A percentile compares a stretch with the other conserved stretches of the same genome.
phyloP scores from a whole-genome alignment of 2,888 invertebrate species.

The Synergus umbraculus region DNA sequence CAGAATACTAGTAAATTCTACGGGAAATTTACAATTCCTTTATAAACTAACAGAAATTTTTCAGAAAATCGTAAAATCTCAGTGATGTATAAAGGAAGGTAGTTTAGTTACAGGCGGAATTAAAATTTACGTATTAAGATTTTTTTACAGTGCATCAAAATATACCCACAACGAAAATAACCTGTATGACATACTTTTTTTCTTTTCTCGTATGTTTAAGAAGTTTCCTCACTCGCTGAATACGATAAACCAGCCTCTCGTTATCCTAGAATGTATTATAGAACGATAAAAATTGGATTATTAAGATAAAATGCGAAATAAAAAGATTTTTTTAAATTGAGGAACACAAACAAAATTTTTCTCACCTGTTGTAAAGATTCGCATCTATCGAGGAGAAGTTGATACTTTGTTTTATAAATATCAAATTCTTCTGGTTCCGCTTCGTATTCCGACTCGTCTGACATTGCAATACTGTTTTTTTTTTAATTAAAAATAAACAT shows the following conservation, averaged over 20 bases:
- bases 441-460: slow-evolving; percentile 82
- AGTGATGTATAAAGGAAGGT: too few species aligned
- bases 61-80: too few species aligned
- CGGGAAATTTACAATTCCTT: too few species aligned
- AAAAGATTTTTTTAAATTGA: not conserved
- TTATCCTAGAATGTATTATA: slow-evolving; percentile 80
- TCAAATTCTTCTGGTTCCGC: slow-evolving; percentile 81
- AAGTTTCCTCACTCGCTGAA: slow-evolving; percentile 85
- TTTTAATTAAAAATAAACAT: slow-evolving; percentile 48
- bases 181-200: slow-evolving; percentile 78
- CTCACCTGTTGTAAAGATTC: slow-evolving; percentile 83
- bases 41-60: too few species aligned
- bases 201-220: slow-evolving; percentile 84
- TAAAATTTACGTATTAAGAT: too few species aligned
- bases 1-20: too few species aligned
- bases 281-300: not conserved
- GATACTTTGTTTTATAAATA: slow-evolving; percentile 86
- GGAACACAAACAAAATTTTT: slow-evolving; percentile 36
- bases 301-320: slow-evolving; percentile 28
- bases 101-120: too few species aligned
- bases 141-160: too few species aligned
- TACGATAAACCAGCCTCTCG: slow-evolving; percentile 84
- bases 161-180: slow-evolving; percentile 57
- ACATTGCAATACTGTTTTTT: slow-evolving; percentile 72
- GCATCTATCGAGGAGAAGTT: slow-evolving; percentile 85